These are phyloP conservation scores for Machimus rusticus DNA, from an alignment of 2,888 invertebrate species.

Conservation along the genomic window DNA sequence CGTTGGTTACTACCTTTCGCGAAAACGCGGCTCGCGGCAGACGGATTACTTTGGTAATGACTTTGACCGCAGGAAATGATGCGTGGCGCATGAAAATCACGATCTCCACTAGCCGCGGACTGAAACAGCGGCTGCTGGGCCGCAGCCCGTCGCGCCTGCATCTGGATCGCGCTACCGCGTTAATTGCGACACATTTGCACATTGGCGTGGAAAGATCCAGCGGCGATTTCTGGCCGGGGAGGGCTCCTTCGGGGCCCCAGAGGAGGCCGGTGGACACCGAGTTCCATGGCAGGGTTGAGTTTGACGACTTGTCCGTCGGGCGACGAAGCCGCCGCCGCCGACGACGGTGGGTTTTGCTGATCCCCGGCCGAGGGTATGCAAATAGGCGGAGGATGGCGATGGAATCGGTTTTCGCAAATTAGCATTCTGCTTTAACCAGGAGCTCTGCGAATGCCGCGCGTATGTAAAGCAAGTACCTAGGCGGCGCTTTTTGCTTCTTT, in stretches of 20 bases:
- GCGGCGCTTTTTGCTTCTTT: not conserved
- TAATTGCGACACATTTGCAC: constrained; percentile 44
- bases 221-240: not conserved
- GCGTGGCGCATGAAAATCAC: constrained; percentile 36
- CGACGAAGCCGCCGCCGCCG: not conserved
- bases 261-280: not conserved
- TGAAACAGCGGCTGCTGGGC: too few species aligned
- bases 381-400: not conserved
- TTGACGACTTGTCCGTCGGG: constrained; percentile 5
- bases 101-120: not conserved
- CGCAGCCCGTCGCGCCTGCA: not conserved
- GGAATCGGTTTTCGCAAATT: constrained; percentile 38
- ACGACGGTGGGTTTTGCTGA: not conserved
- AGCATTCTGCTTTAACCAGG: constrained; percentile 27
- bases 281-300: not conserved
- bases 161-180: constrained; percentile 17
- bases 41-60: not conserved
- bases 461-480: constrained; percentile 22
- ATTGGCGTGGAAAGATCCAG: constrained; percentile 30
- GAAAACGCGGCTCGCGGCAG: not conserved
- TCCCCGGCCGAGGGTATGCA: constrained; percentile 11
- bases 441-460: not conserved
- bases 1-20: not conserved
- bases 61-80: constrained; percentile 29
- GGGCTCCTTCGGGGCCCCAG: not conserved